Evolutionary conservation across 2,113 vertebrate genomes (phyloP), one percentile per base, ranked within the genome.

Genomic region (Fregetta grallaria): DNA sequence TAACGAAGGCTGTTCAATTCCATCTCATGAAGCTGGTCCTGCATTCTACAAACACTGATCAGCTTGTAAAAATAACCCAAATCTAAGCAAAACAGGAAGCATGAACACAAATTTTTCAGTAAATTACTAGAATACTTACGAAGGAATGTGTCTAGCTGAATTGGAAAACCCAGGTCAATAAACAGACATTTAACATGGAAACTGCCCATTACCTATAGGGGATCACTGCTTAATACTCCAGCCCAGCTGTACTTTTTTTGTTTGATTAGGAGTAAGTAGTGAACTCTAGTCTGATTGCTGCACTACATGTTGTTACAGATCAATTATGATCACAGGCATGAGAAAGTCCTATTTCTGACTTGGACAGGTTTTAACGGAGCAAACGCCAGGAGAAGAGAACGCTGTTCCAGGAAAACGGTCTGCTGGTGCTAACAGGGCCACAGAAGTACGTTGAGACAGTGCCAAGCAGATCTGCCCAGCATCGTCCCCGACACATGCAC

Each of bases 401-500:
- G 1, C 13, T 42, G 56, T 1, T 34, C 18, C 61, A 65, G 38
- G 27, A 44, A 53, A 87, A 65, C 0, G 3, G 67, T 14, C 47
- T 55, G 61, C 47, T 52, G 29, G 50, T 49, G 87, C 68, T 62
- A 16, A 55, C 34, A 44, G 47, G 32, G 56, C 12, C 56, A 66
- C 59, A 49, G 55, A 26, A 7, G 30, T 1, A 45, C 6, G 3
- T 4, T 4, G 25, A 38, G 65, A 13, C 19, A 8, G 66, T 0
- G 7, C 42, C 21, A 61, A 16, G 47, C n/a, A 75, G 27, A 50
- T 30, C 50, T 38, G 36, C 81, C 55, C n/a, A 45, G 53, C 4
- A 15, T 12, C 0, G 0, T 3, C 49, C 74, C 62, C 2, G 13
- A 12, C 27, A 45, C 23, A 29, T 2, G 15, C 53, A 22, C 25